A percentile compares a stretch with the other conserved stretches of the same genome.
These are phyloP conservation scores for Spisula subtruncata DNA, from an alignment of 2,888 invertebrate species.

Conservation along the genomic window DNA sequence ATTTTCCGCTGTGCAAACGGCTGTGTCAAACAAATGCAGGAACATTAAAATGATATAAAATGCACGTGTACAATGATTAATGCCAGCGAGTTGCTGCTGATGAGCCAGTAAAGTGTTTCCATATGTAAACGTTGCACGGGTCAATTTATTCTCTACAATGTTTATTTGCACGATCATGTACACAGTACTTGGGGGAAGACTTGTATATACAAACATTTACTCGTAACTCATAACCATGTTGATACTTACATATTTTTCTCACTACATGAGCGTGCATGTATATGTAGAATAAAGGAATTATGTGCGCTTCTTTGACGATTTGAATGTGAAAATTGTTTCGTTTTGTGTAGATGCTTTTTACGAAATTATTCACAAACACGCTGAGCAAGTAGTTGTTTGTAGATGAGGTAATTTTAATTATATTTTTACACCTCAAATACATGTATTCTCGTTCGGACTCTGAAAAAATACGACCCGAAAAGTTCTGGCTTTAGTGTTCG, in stretches of 20 bases:
- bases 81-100: background rate
- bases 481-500: too few relatives aligned
- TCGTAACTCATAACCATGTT: constrained; percentile 3
- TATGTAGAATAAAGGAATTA: too few relatives aligned
- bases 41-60: constrained; percentile 16
- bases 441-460: too few relatives aligned
- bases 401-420: too few relatives aligned
- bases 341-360: too few relatives aligned
- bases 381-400: too few relatives aligned
- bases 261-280: too few relatives aligned
- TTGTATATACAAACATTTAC: constrained; percentile 6
- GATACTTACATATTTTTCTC: background rate
- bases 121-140: constrained; percentile 26
- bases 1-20: background rate
- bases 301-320: too few relatives aligned
- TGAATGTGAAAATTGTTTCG: too few relatives aligned
- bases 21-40: background rate
- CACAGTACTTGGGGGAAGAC: background rate
- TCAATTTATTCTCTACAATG: constrained; percentile 4
- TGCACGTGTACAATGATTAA: background rate
- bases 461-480: too few relatives aligned
- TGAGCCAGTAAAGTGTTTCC: constrained; percentile 7
- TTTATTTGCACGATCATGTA: constrained; percentile 9
- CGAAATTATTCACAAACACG: too few relatives aligned
- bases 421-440: too few relatives aligned